These are phyloP conservation scores for Stenolophus ochropezus DNA, from an alignment of 2,888 invertebrate genomes.

Conservation along the genomic window DNA sequence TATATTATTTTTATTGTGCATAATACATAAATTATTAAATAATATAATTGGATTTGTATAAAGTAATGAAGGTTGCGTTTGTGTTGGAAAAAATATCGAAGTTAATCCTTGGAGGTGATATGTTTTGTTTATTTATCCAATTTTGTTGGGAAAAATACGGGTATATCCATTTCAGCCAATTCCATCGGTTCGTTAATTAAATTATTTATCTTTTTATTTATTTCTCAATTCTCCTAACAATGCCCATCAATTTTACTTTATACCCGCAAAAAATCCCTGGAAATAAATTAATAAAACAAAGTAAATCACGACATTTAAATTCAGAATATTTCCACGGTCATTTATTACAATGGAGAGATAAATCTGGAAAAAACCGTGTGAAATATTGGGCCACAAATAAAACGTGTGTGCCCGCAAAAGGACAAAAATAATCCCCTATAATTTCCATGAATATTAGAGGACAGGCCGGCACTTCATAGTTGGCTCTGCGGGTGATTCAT, in stretches of 20 bases:
- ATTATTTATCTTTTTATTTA: slow-evolving; percentile 24
- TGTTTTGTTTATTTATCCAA: not conserved
- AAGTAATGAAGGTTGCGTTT: not conserved
- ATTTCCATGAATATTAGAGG: slow-evolving; percentile 51
- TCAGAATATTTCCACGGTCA: slow-evolving; percentile 39
- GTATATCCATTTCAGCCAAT: not conserved
- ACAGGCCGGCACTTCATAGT: not conserved
- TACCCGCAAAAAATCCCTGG: slow-evolving; percentile 14
- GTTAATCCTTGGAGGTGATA: not conserved
- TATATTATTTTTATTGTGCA: too few species aligned
- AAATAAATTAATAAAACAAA: slow-evolving; percentile 54
- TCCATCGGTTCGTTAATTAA: slow-evolving; percentile 6
- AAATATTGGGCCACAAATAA: slow-evolving; percentile 56
- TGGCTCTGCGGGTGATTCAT: slow-evolving; percentile 8
- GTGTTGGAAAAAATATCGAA: not conserved
- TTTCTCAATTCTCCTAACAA: slow-evolving; percentile 24
- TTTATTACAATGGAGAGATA: slow-evolving; percentile 47
- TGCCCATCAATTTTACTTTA: slow-evolving; percentile 37
- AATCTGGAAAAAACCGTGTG: slow-evolving; percentile 53
- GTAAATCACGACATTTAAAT: slow-evolving; percentile 54
- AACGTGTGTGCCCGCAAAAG: slow-evolving; percentile 53
- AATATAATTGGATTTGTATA: too few species aligned
- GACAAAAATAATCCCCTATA: slow-evolving; percentile 52
- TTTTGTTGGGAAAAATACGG: not conserved
- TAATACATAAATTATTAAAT: too few species aligned